A percentile compares a stretch with the other conserved stretches of the same genome.
These are phyloP conservation scores for Sinocyclocheilus rhinocerous DNA, from an alignment of 2,113 vertebrate species.

Conservation along the genomic window DNA sequence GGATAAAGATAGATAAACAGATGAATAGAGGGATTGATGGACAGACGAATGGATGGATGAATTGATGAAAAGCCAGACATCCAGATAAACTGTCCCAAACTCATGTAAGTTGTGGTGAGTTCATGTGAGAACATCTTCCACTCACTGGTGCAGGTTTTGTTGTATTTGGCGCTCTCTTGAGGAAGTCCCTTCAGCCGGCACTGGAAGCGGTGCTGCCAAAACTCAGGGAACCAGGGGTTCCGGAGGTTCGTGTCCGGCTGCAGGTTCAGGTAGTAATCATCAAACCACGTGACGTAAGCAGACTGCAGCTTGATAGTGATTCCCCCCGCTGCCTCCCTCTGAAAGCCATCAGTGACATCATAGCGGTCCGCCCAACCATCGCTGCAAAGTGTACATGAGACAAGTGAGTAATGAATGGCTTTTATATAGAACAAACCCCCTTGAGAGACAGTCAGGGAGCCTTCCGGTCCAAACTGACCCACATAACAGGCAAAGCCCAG, in stretches of 20 bases:
- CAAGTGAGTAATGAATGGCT: not conserved
- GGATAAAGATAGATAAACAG: not conserved
- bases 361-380: slow-evolving; percentile 98
- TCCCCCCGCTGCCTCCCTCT: slow-evolving; percentile 91
- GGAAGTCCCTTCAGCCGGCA: slow-evolving; percentile 87
- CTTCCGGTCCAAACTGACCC: slow-evolving; percentile 27
- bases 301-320: slow-evolving; percentile 99
- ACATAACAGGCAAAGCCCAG: slow-evolving; percentile 14
- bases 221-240: slow-evolving; percentile 98
- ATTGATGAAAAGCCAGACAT: not conserved
- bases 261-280: slow-evolving; percentile 95
- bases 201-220: slow-evolving; percentile 97
- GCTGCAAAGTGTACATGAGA: slow-evolving; percentile 70
- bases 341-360: slow-evolving; percentile 93
- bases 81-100: not conserved
- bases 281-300: slow-evolving; percentile 96
- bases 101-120: not conserved
- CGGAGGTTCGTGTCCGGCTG: slow-evolving; percentile 88
- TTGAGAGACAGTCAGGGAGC: slow-evolving; percentile 12
- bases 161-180: slow-evolving; percentile 87
- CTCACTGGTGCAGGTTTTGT: slow-evolving; percentile 95
- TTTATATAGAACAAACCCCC: not conserved
- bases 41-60: not conserved
- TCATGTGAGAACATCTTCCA: slow-evolving; percentile 8
- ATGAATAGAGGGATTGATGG: too few relatives aligned